Evolutionary conservation across 2,113 vertebrate species (phyloP), one percentile per base, ranked within the genome.

Genomic region (Calidris pugnax): DNA sequence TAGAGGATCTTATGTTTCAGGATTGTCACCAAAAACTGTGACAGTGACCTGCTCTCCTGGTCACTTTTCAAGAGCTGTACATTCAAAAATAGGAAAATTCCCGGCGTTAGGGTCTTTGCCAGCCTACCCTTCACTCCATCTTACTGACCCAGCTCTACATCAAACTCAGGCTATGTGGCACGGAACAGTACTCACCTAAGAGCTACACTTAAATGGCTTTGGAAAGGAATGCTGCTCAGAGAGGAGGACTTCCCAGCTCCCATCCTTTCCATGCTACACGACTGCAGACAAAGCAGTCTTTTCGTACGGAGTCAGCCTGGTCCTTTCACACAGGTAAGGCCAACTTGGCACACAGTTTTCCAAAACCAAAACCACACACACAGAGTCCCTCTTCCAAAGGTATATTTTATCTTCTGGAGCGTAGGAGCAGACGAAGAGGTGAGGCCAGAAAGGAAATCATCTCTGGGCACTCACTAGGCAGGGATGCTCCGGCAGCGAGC

Each of bases 181-280:
- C 19, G 59, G 69, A 87, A 6, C 23, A 69, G 27, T 18, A 45
- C 6, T 59, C 30, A n/a, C 28, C 24, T 12, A 71, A 60, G 35
- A 75, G 4, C 15, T 32, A 55, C 62, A 53, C 35, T 66, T 66
- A 21, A 76, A 48, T 2, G 27, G 47, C 19, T 85, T 90, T 15
- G 23, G 35, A 60, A 63, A 50, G 57, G 72, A 68, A n/a, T 7
- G 15, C 48, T 86, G 63, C 67, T 83, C 57, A 62, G 2, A 12
- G 43, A 47, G 33, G 18, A 22, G 15, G 12, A 20, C 37, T 73
- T 73, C 41, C 43, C 55, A 80, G 80, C 53, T 80, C 57, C 43
- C 5, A 0, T 0, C 0, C 45, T n/a, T 87, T 62, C 73, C 79
- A 62, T 6, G 0, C 5, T 21, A 51, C 4, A 5, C 2, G 8